Conservation (phyloP, 2,888 invertebrate species). For the Oxytorus armatus region DNA sequence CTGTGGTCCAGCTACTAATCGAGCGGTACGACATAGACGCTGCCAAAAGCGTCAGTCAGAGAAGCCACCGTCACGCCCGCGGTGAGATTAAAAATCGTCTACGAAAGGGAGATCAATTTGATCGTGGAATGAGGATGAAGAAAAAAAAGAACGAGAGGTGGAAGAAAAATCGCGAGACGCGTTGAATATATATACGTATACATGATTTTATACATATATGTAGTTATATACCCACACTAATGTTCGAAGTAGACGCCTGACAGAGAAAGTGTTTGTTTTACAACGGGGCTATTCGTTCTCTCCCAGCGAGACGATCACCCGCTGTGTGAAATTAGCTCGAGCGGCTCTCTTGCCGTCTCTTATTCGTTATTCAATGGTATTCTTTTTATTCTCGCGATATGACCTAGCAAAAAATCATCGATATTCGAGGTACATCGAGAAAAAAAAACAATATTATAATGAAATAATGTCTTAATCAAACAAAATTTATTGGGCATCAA, state of each 20-base stretch:
- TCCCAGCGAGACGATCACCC: slow-evolving; percentile 64
- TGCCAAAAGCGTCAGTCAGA: slow-evolving; percentile 39
- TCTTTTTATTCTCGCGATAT: slow-evolving; percentile 14
- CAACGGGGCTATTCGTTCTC: slow-evolving; percentile 59
- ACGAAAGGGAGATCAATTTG: slow-evolving; percentile 46
- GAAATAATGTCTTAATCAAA: neutral
- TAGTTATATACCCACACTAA: slow-evolving; percentile 6
- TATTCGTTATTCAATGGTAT: slow-evolving; percentile 7
- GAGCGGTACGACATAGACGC: slow-evolving; percentile 8
- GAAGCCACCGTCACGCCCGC: neutral
- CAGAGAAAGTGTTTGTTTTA: slow-evolving; percentile 73
- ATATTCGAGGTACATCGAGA: neutral
- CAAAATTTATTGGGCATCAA: neutral
- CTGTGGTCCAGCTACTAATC: neutral
- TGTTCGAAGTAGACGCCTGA: slow-evolving; percentile 58
- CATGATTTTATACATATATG: too few species aligned
- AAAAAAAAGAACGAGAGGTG: slow-evolving; percentile 20
- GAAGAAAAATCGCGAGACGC: slow-evolving; percentile 18
- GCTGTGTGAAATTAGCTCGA: slow-evolving; percentile 72
- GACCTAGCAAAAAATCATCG: slow-evolving; percentile 1
- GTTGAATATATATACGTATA: slow-evolving; percentile 6
- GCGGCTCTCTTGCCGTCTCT: slow-evolving; percentile 29
- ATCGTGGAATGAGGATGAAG: slow-evolving; percentile 22
- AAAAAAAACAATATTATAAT: neutral
- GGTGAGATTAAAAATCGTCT: slow-evolving; percentile 73